These are phyloP conservation scores for Villa cingulata DNA, from an alignment of 2,888 invertebrate genomes.

Conservation along the genomic window DNA sequence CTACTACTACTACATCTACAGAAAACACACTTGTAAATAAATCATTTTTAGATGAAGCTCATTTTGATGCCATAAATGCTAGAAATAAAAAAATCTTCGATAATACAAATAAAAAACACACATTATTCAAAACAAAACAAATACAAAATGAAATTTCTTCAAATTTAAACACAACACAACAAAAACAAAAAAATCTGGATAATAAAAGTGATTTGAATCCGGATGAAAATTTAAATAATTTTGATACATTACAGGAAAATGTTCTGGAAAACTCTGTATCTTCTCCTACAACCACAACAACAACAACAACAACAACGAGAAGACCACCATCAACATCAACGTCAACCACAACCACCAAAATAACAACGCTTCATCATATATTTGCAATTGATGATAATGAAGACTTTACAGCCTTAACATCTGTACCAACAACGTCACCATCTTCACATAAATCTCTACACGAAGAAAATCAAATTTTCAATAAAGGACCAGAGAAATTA, in stretches of 20 bases:
- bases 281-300: constrained; percentile 8
- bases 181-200: constrained; percentile 13
- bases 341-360: constrained; percentile 19
- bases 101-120: constrained; percentile 36
- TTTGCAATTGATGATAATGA: constrained; percentile 36
- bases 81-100: constrained; percentile 42
- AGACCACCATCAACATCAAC: constrained; percentile 8
- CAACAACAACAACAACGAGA: constrained; percentile 5
- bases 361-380: constrained; percentile 37
- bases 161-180: constrained; percentile 10
- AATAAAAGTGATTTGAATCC: neutral
- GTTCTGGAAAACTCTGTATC: constrained; percentile 7
- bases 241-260: constrained; percentile 12
- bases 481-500: constrained; percentile 38
- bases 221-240: constrained; percentile 11
- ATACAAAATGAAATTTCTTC: constrained; percentile 4
- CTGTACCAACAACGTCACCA: constrained; percentile 16
- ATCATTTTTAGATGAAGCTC: constrained; percentile 34
- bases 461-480: constrained; percentile 13
- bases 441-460: constrained; percentile 16
- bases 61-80: constrained; percentile 39
- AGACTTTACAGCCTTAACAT: constrained; percentile 22
- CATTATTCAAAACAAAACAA: constrained; percentile 26
- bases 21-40: constrained; percentile 12
- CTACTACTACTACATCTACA: constrained; percentile 22